Evolutionary conservation across 2,113 vertebrate species (phyloP).

Genomic region (Heterocephalus glaber): DNA sequence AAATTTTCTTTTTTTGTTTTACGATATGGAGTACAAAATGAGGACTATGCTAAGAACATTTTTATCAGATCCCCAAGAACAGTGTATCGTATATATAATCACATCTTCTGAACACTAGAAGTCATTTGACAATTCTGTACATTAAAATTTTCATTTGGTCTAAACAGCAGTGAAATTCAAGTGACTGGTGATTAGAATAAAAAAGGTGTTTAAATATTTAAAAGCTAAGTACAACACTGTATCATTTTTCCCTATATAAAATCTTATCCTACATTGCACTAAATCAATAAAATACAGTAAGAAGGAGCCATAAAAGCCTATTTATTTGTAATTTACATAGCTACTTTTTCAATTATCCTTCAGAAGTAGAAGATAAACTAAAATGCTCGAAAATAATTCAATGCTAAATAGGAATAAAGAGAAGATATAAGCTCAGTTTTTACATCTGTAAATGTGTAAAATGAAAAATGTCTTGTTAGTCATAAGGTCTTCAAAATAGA

Average conservation of each 20-base stretch:
- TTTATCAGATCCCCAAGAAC: not conserved
- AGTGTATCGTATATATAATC: not conserved
- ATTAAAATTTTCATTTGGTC: not conserved
- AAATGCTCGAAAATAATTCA: slow-evolving; percentile 1
- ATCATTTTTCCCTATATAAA: not conserved
- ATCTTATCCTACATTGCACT: not conserved
- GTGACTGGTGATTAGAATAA: not conserved
- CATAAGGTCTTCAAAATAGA: not conserved
- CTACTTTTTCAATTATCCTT: slow-evolving; percentile 13
- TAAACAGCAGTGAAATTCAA: not conserved
- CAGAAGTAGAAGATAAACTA: slow-evolving; percentile 26
- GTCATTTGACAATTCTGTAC: not conserved
- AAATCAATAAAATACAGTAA: slow-evolving; percentile 34
- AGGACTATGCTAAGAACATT: not conserved
- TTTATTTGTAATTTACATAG: slow-evolving; percentile 16
- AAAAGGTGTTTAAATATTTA: slow-evolving; percentile 23
- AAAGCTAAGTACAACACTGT: not conserved
- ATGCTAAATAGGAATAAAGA: not conserved
- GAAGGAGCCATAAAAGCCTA: not conserved
- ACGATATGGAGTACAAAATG: not conserved
- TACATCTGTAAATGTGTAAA: not conserved
- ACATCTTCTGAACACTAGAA: not conserved
- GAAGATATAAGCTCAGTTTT: not conserved
- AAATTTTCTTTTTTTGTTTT: not conserved
- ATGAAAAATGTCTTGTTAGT: not conserved